Evolutionary conservation across 2,888 invertebrate species (phyloP).

Genomic region (Microdon myrmicae): DNA sequence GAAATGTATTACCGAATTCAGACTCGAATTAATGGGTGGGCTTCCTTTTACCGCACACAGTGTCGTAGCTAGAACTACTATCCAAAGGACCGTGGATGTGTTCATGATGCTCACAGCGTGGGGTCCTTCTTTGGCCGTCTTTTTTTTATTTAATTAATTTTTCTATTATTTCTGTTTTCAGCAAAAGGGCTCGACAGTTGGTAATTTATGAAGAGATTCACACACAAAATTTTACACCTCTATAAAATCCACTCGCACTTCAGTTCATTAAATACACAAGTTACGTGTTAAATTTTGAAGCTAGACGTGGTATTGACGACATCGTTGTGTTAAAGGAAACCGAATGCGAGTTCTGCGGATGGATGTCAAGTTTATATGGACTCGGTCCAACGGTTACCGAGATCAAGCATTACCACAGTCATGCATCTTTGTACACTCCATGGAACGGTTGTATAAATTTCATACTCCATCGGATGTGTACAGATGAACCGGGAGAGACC

Average conservation of each 20-base stretch:
- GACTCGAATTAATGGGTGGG: conserved; percentile 60
- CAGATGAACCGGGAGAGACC: neutral
- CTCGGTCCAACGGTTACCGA: conserved; percentile 36
- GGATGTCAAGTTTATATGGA: conserved; percentile 65
- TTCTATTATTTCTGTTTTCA: conserved; percentile 2
- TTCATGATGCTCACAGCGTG: conserved; percentile 54
- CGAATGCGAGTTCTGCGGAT: conserved; percentile 64
- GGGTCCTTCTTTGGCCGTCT: conserved; percentile 18
- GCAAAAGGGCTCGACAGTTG: too few species aligned
- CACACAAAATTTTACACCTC: neutral
- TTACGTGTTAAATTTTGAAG: conserved; percentile 23
- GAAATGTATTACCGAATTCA: conserved; percentile 60
- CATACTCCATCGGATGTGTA: conserved; percentile 32
- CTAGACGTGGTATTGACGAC: conserved; percentile 55
- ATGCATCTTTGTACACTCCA: conserved; percentile 14
- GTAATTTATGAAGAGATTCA: neutral
- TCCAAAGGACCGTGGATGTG: conserved; percentile 54
- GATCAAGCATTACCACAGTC: conserved; percentile 28
- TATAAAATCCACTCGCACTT: conserved; percentile 1
- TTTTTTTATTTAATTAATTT: neutral
- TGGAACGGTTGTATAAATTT: conserved; percentile 40
- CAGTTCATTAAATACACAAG: conserved; percentile 5
- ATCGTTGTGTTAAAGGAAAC: conserved; percentile 65
- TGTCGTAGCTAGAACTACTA: conserved; percentile 50
- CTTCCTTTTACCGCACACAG: conserved; percentile 56